These are phyloP conservation scores for Idaea biselata DNA, from an alignment of 2,888 invertebrate genomes.

Conservation along the genomic window DNA sequence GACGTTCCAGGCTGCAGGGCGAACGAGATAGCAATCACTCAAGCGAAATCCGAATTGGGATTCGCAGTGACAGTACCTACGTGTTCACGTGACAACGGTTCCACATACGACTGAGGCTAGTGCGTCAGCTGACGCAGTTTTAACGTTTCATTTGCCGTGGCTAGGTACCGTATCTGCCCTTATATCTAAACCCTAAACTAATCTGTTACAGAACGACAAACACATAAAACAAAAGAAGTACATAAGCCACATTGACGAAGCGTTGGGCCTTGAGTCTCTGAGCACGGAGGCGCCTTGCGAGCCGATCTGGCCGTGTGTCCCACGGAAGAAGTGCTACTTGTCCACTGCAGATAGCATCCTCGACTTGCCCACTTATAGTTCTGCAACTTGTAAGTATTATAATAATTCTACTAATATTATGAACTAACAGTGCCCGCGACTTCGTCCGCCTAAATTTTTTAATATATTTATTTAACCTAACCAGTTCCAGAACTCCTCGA, in stretches of 20 bases:
- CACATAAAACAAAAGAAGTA: constrained; percentile 52
- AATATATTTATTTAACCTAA: constrained; percentile 2
- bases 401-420: too few relatives aligned
- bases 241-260: constrained; percentile 49
- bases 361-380: constrained; percentile 62
- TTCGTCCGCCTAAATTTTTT: too few relatives aligned
- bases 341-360: constrained; percentile 64
- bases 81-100: too few relatives aligned
- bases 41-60: too few relatives aligned
- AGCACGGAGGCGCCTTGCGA: constrained; percentile 15
- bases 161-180: too few relatives aligned
- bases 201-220: constrained; percentile 45
- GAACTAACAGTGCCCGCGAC: too few relatives aligned
- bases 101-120: too few relatives aligned
- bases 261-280: constrained; percentile 49
- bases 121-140: too few relatives aligned
- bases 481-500: constrained; percentile 70
- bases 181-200: background rate
- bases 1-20: too few relatives aligned
- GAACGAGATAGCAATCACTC: too few relatives aligned
- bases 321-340: constrained; percentile 51
- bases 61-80: too few relatives aligned
- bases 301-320: constrained; percentile 63
- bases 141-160: too few relatives aligned
- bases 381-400: constrained; percentile 52